Base-by-base conservation (phyloP, 1,140 invertebrate genomes). In the Meloidogyne hapla region DNA sequence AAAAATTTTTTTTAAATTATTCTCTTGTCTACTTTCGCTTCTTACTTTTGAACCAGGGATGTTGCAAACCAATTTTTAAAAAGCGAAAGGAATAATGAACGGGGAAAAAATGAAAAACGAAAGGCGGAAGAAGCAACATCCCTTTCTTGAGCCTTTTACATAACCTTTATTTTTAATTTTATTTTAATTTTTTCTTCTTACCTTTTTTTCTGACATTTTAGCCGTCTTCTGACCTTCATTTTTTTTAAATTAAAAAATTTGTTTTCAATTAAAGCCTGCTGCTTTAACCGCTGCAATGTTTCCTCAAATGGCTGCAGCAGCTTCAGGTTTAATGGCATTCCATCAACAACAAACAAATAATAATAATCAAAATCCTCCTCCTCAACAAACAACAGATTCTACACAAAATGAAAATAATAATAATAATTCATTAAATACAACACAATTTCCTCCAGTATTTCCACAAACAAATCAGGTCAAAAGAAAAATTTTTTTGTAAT, bases 211-310 rank as follows among this genome's bases (percentile, higher is more conserved):
- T 2, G 3, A 0, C 63, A 64, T 18, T 18, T 64, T 64, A n/a
- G n/a, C n/a, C n/a, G 1, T 18, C 13, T 64, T 64, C n/a, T n/a
- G n/a, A n/a, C 1, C 63, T 1, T 25, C 10, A n/a, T n/a, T n/a
- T 18, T 64, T 28, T 64, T 28, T 64, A 28, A 21, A 15, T 4
- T 15, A n/a, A 18, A 66, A 0, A 9, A 64, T 28, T 25, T 25
- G 67, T 28, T 28, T 21, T 67, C n/a, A n/a, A n/a, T n/a, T 67
- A 63, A 63, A 56, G 48, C 48, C 48, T n/a, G n/a, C 48, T n/a
- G 65, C 38, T 42, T 33, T 42, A 42, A 42, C 65, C 8, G 65
- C 28, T n/a, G 65, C 65, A 33, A 33, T 42, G 65, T 42, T 42
- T 67, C 38, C 65, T 21, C 28, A 67, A n/a, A 42, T 33, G 65